Base-by-base conservation (phyloP, 2,113 vertebrate species). In the Nesospiza acunhae region DNA sequence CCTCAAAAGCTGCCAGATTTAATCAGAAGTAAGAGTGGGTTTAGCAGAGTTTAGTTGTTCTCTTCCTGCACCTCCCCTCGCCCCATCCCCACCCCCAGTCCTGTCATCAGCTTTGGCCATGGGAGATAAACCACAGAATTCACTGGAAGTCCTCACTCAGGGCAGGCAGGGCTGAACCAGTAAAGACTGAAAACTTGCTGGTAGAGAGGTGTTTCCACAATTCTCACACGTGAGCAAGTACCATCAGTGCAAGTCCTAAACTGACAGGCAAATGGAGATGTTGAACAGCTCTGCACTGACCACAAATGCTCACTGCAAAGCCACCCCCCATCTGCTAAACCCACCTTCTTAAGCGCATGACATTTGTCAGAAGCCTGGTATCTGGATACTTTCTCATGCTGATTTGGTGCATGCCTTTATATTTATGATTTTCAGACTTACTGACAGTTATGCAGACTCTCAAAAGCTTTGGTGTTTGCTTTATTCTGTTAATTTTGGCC, bases 401-500 rank as follows among this genome's bases (percentile, higher is more conserved):
- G 50, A 90, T 73, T 80, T 63, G 27, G 30, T 69, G 30, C 23
- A 59, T 78, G 35, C 35, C 37, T 70, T 74, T 23, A 10, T 50
- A 78, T 84, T 94, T 80, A 28, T 24, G 24, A 11, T 85, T 89
- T 87, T 87, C 35, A 59, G 55, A 50, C 39, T 74, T 81, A 84
- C 49, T 93, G 78, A 67, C 70, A 77, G 70, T 73, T 63, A 63
- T n/a, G 62, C 53, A 80, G 46, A 37, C 24, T 50, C 41, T 91
- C 77, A 83, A 82, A 93, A 87, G 16, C 46, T 90, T 78, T 13
- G 13, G 31, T 58, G 67, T 85, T 94, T 90, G 67, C 46, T 90
- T 88, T 87, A 66, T 87, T 85, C 74, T 80, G 42, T 50, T 91
- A 58, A 90, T 90, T 89, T 95, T 76, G 59, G 74, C 75, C 87